Conservation (phyloP, 2,113 vertebrate species). For the Falcunculus frontatus region DNA sequence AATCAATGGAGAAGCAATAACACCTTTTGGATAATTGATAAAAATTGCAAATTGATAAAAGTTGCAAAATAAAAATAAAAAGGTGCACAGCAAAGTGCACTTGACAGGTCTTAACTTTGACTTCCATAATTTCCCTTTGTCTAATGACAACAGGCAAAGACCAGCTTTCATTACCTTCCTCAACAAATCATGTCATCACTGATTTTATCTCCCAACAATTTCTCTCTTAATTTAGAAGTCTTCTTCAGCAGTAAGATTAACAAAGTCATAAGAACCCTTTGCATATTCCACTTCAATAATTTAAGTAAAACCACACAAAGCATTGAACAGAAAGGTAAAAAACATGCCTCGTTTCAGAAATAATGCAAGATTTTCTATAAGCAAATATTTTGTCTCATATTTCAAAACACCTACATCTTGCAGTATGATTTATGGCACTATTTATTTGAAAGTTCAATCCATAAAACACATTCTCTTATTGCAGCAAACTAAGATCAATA, state of each 20-base stretch:
- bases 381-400: not conserved
- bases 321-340: not conserved
- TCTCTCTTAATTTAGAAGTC: slow-evolving; percentile 2
- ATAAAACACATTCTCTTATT: not conserved
- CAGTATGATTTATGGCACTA: not conserved
- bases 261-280: not conserved
- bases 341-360: not conserved
- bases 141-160: slow-evolving; percentile 9
- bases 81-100: not conserved
- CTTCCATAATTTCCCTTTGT: not conserved
- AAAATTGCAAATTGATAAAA: not conserved
- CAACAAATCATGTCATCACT: not conserved
- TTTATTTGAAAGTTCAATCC: not conserved
- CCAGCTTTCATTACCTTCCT: not conserved
- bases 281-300: not conserved
- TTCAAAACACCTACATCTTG: slow-evolving; percentile 4
- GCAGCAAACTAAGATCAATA: not conserved
- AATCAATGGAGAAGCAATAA: not conserved
- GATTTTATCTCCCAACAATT: not conserved
- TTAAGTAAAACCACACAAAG: not conserved
- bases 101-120: not conserved
- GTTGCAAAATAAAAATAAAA: no score
- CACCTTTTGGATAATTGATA: not conserved
- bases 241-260: slow-evolving; percentile 15
- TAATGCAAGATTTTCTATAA: not conserved